phyloP scores from a whole-genome alignment of 2,113 vertebrate species.

The Pogonocichla stellata region DNA sequence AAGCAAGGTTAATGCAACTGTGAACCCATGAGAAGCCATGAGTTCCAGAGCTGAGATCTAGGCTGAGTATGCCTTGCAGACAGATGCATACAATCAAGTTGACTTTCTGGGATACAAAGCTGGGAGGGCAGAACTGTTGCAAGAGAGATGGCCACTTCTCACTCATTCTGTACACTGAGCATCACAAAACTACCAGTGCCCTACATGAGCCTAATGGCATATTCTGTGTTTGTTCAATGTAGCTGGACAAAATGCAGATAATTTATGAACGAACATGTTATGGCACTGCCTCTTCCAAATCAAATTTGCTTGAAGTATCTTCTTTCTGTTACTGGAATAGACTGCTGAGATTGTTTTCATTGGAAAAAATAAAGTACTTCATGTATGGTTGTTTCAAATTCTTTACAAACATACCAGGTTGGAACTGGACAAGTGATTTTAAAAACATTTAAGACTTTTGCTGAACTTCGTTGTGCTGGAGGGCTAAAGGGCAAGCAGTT shows the following conservation, averaged over 20 bases:
- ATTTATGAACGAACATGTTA: neutral
- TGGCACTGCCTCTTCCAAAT: neutral
- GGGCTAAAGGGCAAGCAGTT: neutral
- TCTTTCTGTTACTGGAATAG: neutral
- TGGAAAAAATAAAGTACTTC: neutral
- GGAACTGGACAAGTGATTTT: neutral
- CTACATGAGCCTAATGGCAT: neutral
- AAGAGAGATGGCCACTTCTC: neutral
- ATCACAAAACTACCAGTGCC: neutral
- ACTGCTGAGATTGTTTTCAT: neutral
- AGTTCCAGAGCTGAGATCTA: neutral
- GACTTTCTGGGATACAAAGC: neutral
- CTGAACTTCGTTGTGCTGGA: neutral
- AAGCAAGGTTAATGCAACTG: neutral
- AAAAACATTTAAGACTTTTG: neutral
- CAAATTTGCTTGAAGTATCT: neutral
- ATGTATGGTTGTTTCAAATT: neutral
- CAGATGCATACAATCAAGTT: neutral
- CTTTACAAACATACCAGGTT: neutral
- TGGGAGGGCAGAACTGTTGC: no score
- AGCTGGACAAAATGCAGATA: neutral
- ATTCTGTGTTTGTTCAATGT: neutral
- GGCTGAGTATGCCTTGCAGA: neutral
- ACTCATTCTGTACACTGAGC: neutral
- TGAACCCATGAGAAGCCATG: fast-evolving